Percentiles rank a stretch among this genome's conserved stretches.
phyloP scores from a whole-genome alignment of 2,797 vertebrate genomes.

The Pitangus sulphuratus region DNA sequence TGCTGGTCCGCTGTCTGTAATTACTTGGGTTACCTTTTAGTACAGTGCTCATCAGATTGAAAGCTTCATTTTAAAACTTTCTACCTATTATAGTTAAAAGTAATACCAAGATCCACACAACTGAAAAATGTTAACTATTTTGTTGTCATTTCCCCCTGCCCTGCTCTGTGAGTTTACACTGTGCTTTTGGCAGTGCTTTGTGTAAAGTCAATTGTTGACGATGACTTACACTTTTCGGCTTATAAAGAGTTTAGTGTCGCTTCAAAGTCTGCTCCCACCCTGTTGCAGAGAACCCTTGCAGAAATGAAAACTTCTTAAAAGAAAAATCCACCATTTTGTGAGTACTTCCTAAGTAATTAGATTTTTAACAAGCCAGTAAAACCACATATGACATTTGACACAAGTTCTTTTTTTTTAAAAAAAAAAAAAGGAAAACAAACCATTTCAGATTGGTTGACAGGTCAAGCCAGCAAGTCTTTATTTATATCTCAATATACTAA shows the following conservation, averaged over 20 bases:
- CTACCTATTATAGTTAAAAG: conserved; percentile 44
- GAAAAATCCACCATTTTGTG: conserved; percentile 27
- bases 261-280: conserved; percentile 20
- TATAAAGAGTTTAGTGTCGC: not conserved
- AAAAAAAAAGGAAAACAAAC: not conserved
- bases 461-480: not conserved
- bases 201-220: not conserved
- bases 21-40: not conserved
- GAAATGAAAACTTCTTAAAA: not conserved
- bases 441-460: not conserved
- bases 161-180: conserved; percentile 13
- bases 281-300: not conserved
- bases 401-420: not conserved
- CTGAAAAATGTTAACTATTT: conserved; percentile 46
- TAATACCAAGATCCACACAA: not conserved
- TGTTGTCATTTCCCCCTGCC: conserved; percentile 6
- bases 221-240: not conserved
- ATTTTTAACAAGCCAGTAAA: not conserved
- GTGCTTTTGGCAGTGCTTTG: not conserved
- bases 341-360: not conserved
- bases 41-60: not conserved
- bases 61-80: not conserved
- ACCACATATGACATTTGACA: not conserved
- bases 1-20: not conserved
- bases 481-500: not conserved